Conservation (phyloP, 2,113 vertebrate species). For the Scortum barcoo region DNA sequence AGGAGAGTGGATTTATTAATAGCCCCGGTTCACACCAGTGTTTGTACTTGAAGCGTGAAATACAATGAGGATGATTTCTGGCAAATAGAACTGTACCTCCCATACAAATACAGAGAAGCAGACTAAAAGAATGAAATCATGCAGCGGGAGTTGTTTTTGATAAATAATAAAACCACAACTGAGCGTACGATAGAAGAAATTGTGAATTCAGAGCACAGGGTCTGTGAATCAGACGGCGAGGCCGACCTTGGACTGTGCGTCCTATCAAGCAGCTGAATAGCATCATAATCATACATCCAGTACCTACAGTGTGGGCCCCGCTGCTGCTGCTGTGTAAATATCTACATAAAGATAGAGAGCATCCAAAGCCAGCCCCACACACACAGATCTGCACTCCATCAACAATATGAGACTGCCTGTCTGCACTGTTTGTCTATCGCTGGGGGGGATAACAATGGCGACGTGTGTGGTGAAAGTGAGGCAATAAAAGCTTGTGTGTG, state of each 20-base stretch:
- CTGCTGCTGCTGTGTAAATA: constrained; percentile 13
- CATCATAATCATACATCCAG: constrained; percentile 17
- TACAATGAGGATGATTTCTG: neutral
- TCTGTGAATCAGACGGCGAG: constrained; percentile 16
- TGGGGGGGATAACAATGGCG: constrained; percentile 19
- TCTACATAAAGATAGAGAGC: constrained; percentile 12
- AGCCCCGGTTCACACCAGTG: constrained; percentile 23
- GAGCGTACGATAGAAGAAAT: neutral
- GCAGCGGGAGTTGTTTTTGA: constrained; percentile 1
- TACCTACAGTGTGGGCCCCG: constrained; percentile 8
- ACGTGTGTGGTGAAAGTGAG: constrained; percentile 23
- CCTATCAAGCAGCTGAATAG: constrained; percentile 23
- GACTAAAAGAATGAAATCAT: neutral
- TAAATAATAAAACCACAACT: constrained; percentile 1
- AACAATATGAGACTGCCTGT: constrained; percentile 21
- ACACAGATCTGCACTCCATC: constrained; percentile 13
- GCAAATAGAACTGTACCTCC: neutral
- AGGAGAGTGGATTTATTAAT: constrained; percentile 47
- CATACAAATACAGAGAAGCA: neutral
- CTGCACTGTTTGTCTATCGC: constrained; percentile 25
- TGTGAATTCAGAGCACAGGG: constrained; percentile 33
- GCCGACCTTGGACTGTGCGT: constrained; percentile 35
- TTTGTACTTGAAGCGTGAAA: constrained; percentile 29
- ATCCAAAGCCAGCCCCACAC: constrained; percentile 2
- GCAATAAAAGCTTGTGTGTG: constrained; percentile 19